Evolutionary conservation across 2,888 invertebrate genomes (phyloP).

Genomic region (Melipona beecheii): DNA sequence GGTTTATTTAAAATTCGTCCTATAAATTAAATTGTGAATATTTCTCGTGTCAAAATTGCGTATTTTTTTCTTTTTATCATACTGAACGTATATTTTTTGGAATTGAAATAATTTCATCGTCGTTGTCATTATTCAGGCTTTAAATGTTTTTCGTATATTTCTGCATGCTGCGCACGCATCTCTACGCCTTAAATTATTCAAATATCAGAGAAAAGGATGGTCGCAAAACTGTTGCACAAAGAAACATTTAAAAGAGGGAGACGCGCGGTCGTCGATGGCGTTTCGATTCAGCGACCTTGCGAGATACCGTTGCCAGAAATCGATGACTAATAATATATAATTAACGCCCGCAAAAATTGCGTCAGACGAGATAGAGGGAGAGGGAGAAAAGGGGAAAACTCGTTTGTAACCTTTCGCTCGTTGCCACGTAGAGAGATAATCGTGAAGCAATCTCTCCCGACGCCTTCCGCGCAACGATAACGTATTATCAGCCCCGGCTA

Average conservation of each 20-base stretch:
- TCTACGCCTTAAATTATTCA: slow-evolving; percentile 44
- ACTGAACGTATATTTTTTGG: no score
- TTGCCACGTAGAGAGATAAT: slow-evolving; percentile 54
- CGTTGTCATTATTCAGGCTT: no score
- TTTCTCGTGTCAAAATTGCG: no score
- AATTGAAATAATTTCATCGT: no score
- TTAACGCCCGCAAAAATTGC: slow-evolving; percentile 73
- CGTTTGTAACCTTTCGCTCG: slow-evolving; percentile 74
- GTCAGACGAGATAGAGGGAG: slow-evolving; percentile 32
- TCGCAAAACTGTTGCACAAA: slow-evolving; percentile 4
- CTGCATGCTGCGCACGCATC: no score
- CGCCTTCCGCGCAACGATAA: slow-evolving; percentile 67
- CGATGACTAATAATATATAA: slow-evolving; percentile 63
- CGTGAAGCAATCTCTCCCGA: slow-evolving; percentile 68
- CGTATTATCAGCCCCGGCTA: slow-evolving; percentile 53
- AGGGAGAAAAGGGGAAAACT: slow-evolving; percentile 51
- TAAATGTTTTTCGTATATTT: no score
- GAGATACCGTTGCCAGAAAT: slow-evolving; percentile 41
- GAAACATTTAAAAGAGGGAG: neutral
- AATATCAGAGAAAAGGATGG: neutral
- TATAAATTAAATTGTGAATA: no score
- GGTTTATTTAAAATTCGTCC: no score
- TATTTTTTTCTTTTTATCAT: no score
- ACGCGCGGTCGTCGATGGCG: neutral
- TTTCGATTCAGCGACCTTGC: slow-evolving; percentile 20